phyloP scores from a whole-genome alignment of 2,888 invertebrate species.

The Drosophila phalerata region DNA sequence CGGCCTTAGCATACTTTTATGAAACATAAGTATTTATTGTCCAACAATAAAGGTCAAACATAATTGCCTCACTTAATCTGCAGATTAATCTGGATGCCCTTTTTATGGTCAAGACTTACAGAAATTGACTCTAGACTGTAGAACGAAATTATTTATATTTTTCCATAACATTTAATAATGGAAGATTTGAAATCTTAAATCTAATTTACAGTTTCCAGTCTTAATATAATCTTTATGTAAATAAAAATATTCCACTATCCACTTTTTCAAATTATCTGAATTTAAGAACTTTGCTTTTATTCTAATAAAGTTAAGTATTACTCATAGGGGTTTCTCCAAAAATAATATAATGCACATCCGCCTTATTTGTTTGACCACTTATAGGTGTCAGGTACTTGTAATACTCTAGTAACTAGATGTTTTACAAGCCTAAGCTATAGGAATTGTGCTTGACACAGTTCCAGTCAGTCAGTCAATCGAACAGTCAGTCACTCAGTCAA shows the following conservation, averaged over 20 bases:
- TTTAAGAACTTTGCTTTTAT: not conserved
- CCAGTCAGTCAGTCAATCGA: constrained; percentile 2
- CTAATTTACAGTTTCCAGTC: too few species aligned
- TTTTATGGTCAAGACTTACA: not conserved
- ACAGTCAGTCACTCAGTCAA: not conserved
- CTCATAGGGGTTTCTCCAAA: constrained; percentile 16
- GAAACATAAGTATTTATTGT: constrained; percentile 16
- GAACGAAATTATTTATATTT: not conserved
- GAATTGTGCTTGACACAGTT: constrained; percentile 19
- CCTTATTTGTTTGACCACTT: constrained; percentile 12
- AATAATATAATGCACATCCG: constrained; percentile 18
- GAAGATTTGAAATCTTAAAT: not conserved
- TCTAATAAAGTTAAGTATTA: not conserved
- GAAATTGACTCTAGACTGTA: not conserved
- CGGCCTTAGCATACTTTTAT: constrained; percentile 30
- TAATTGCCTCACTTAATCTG: constrained; percentile 4
- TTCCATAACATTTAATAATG: not conserved
- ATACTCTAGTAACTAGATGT: constrained; percentile 8
- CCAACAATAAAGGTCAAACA: constrained; percentile 18
- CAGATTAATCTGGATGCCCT: not conserved
- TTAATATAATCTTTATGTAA: too few species aligned
- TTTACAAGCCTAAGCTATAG: not conserved
- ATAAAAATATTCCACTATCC: too few species aligned
- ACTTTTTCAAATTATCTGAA: not conserved
- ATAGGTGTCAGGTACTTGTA: not conserved